Evolutionary conservation across 2,797 vertebrate species (phyloP).

Genomic region (Premnoplex brunnescens): DNA sequence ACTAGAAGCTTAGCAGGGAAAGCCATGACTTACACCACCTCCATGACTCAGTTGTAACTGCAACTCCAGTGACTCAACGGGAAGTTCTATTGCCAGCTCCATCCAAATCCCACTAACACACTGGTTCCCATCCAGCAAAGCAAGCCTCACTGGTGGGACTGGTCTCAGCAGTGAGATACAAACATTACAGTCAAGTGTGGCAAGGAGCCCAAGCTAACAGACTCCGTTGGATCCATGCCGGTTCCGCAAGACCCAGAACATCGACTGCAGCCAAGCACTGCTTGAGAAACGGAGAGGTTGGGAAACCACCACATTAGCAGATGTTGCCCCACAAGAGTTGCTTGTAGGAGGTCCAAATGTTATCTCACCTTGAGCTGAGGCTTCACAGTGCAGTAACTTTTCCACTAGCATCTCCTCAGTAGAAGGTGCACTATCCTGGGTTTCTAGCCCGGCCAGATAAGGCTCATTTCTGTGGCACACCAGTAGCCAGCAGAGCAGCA

Average conservation of each 20-base stretch:
- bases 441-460: conserved; percentile 1
- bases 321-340: conserved; percentile 44
- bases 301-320: conserved; percentile 64
- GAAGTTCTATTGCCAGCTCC: conserved; percentile 31
- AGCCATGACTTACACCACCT: conserved; percentile 3
- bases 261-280: not conserved
- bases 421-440: not conserved
- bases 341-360: conserved; percentile 58
- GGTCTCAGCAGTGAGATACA: conserved; percentile 41
- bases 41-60: conserved; percentile 49
- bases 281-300: conserved; percentile 55
- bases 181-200: conserved; percentile 15
- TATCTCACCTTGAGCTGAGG: conserved; percentile 54
- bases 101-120: conserved; percentile 31
- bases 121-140: conserved; percentile 55
- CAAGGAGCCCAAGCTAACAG: conserved; percentile 64
- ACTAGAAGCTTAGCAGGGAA: not conserved
- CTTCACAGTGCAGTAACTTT: not conserved
- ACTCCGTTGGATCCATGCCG: conserved; percentile 24
- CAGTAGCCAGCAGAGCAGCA: not conserved
- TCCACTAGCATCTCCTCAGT: not conserved
- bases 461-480: not conserved
- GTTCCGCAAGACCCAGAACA: conserved; percentile 51
- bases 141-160: conserved; percentile 63
- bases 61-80: conserved; percentile 54